Percentiles rank a stretch among this genome's conserved stretches.
Evolutionary conservation across 2,113 vertebrate genomes (phyloP).

Genomic region (Neogale vison): DNA sequence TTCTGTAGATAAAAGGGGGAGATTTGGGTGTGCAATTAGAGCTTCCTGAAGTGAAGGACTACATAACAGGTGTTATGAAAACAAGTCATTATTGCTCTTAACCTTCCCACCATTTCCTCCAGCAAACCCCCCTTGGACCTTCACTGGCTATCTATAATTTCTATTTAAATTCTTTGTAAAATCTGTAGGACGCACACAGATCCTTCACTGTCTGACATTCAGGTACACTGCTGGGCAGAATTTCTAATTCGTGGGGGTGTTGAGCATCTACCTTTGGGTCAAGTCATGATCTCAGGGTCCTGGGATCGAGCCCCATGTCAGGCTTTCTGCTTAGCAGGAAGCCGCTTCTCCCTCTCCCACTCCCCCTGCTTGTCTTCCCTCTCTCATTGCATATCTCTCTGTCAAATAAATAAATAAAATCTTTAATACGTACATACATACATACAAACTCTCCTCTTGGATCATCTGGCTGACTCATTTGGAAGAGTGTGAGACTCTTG

Average conservation of each 20-base stretch:
- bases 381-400: no score
- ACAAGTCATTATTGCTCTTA: constrained; percentile 19
- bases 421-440: no score
- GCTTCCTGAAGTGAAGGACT: not conserved
- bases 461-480: no score
- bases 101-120: not conserved
- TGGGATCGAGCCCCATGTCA: no score
- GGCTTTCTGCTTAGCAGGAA: no score
- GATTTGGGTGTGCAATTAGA: not conserved
- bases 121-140: not conserved
- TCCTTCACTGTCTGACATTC: not conserved
- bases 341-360: no score
- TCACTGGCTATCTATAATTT: not conserved
- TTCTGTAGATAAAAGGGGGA: not conserved
- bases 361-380: no score
- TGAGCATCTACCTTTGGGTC: no score
- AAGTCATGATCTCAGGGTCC: no score
- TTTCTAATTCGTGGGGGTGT: not conserved
- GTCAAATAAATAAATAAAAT: no score
- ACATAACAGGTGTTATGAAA: not conserved
- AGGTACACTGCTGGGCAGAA: not conserved
- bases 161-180: constrained; percentile 6
- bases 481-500: no score
- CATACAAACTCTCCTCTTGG: no score
- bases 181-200: not conserved